Evolutionary conservation across 2,113 vertebrate genomes (phyloP), one percentile per base, ranked within the genome.

Genomic region (Chelonoidis abingdonii): DNA sequence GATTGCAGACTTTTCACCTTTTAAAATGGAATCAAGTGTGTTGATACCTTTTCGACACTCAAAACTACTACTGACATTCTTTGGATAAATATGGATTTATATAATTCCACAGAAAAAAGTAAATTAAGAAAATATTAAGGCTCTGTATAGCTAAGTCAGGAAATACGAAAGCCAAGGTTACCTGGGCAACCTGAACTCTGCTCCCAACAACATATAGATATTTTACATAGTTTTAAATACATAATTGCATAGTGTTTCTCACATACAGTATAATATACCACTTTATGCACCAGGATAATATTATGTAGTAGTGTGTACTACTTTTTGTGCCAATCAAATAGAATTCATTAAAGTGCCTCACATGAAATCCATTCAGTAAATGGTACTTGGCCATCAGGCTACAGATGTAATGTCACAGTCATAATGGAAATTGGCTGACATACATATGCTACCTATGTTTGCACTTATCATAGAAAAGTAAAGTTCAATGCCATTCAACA

Each of bases 401-500:
- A 93, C 27, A 24, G 3, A 35, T 10, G 21, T 54, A 65, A 8
- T 86, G 27, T 83, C 56, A 69, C 10, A 65, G 21, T 41, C 76
- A 83, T 22, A 44, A 79, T 78, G 2, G 54, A 69, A 38, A 62
- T 11, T 29, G 29, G 6, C 10, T 3, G 72, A 49, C 52, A 59
- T 75, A 69, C 56, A 53, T 62, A 52, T 81, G 12, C 10, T 41
- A 29, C 57, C 13, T 85, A 50, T 13, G 13, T 1, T 35, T 81
- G 2, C 10, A 72, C 65, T 69, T 69, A 19, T 69, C 10, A 3
- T 25, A 50, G 81, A 35, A 86, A 90, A 92, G 54, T 54, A 78
- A 1, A 47, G 1, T 54, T 80, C 10, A 59, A 25, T 2, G 2
- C 5, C n/a, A 2, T 3, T 76, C 2, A 0, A 10, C 56, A 89